These are phyloP conservation scores for Australoheros scitulus DNA, from an alignment of 2,113 vertebrate species.

Conservation along the genomic window DNA sequence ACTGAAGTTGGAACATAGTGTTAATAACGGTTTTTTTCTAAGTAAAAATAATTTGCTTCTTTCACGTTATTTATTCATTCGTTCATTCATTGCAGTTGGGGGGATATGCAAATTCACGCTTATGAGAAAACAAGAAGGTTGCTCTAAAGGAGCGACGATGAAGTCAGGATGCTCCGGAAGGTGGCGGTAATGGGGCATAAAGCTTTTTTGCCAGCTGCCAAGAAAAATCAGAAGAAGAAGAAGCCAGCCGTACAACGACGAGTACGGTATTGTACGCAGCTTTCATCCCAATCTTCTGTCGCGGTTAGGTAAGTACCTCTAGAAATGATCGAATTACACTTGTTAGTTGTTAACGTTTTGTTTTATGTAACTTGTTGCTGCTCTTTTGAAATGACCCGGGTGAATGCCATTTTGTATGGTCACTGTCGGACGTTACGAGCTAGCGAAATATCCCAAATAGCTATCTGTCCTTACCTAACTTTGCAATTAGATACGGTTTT, in stretches of 20 bases:
- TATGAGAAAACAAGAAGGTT: too few relatives aligned
- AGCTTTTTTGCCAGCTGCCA: not conserved
- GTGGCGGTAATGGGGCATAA: not conserved
- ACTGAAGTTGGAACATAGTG: not conserved
- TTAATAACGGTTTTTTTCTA: not conserved
- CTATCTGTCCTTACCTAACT: constrained; percentile 2
- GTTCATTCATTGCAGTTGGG: not conserved
- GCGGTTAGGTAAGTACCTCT: constrained; percentile 38
- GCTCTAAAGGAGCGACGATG: too few relatives aligned
- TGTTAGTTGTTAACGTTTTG: fast-evolving
- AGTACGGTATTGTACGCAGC: not conserved
- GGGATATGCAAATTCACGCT: too few relatives aligned
- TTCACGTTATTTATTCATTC: not conserved
- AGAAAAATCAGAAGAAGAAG: not conserved
- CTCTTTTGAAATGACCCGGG: not conserved
- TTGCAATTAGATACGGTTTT: not conserved
- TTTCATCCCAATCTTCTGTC: not conserved
- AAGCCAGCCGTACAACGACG: not conserved
- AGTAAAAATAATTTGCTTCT: not conserved
- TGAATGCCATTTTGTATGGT: not conserved
- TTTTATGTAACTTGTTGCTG: fast-evolving
- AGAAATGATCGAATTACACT: fast-evolving
- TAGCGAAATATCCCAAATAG: not conserved
- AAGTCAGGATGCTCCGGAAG: not conserved
- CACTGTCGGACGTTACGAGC: not conserved